Percentiles rank a stretch among this genome's conserved stretches.
Conservation (phyloP, 2,888 invertebrate genomes). For the Sminthurinus aureus region DNA sequence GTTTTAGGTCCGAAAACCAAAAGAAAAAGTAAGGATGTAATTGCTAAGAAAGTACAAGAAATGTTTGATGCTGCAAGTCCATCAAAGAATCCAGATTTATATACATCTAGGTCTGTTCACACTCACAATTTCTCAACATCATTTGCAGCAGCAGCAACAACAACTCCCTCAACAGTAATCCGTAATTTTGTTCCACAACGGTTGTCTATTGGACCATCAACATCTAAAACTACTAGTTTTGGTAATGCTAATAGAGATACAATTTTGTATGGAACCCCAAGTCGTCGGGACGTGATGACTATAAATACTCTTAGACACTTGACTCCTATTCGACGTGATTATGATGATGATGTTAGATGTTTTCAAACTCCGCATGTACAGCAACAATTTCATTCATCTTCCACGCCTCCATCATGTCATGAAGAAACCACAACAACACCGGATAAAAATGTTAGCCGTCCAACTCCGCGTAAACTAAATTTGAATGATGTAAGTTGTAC, state of each 20-base stretch:
- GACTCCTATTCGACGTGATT: neutral
- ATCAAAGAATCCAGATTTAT: conserved; percentile 34
- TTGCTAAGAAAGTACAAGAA: conserved; percentile 37
- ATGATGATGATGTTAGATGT: neutral
- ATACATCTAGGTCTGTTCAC: neutral
- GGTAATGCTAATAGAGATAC: neutral
- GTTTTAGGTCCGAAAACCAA: conserved; percentile 8
- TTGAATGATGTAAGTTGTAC: neutral
- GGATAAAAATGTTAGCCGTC: neutral
- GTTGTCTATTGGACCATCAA: neutral
- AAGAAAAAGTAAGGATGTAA: conserved; percentile 14
- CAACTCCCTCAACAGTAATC: neutral
- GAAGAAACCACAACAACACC: neutral
- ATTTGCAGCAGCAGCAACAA: no score
- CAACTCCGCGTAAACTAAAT: neutral
- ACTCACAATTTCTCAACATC: no score
- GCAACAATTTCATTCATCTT: neutral
- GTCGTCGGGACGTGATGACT: no score
- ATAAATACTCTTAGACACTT: neutral
- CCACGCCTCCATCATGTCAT: neutral
- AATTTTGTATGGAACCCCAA: neutral
- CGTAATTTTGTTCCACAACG: conserved; percentile 24
- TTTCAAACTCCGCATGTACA: neutral
- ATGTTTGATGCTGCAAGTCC: conserved; percentile 42
- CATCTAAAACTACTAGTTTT: neutral